Percentiles rank a stretch among this genome's conserved stretches.
Evolutionary conservation across 2,113 vertebrate species (phyloP).

Genomic region (Engystomops pustulosus): DNA sequence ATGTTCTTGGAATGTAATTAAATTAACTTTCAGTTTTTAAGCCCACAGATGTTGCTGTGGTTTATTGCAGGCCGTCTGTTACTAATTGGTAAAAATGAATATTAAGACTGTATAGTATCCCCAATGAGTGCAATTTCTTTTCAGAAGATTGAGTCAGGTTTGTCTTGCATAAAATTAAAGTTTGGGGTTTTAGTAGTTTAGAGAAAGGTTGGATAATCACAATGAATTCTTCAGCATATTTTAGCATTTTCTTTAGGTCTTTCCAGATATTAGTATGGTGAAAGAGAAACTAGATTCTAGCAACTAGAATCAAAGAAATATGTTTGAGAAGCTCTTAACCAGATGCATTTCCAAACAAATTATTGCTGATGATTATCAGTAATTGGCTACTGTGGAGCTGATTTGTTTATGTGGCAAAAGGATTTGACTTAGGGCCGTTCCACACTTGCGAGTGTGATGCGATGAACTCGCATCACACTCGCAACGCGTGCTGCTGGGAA

Average conservation of each 20-base stretch:
- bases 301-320: not conserved
- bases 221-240: not conserved
- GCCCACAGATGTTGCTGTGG: conserved; percentile 40
- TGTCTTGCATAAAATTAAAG: conserved; percentile 47
- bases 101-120: conserved; percentile 37
- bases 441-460: too few relatives aligned
- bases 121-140: conserved; percentile 46
- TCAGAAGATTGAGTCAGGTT: conserved; percentile 26
- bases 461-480: too few relatives aligned
- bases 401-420: too few relatives aligned
- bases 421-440: too few relatives aligned
- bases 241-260: not conserved
- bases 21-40: conserved; percentile 46
- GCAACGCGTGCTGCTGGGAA: too few relatives aligned
- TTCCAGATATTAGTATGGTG: not conserved
- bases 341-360: not conserved
- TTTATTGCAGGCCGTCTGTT: conserved; percentile 42
- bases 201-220: conserved; percentile 26
- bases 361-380: not conserved
- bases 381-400: not conserved
- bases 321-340: not conserved
- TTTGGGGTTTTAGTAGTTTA: conserved; percentile 1
- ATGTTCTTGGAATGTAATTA: conserved; percentile 30
- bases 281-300: too few relatives aligned
- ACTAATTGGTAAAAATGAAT: conserved; percentile 42